A percentile compares a stretch with the other conserved stretches of the same genome.
Conservation (phyloP, 2,888 invertebrate genomes). For the Drosophila lacicola region DNA sequence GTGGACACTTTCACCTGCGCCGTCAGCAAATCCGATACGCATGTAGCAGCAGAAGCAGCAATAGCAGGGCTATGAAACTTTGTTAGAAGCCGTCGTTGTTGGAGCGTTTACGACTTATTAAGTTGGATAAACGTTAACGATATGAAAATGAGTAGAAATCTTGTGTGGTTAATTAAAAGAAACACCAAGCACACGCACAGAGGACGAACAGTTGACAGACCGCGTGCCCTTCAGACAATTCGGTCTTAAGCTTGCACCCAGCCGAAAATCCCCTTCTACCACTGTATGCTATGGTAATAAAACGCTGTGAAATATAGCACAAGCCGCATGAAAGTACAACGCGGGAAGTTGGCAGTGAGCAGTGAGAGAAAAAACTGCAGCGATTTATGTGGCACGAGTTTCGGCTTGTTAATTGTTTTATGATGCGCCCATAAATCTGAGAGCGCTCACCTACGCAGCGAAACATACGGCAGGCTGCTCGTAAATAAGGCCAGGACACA, state of each 20-base stretch:
- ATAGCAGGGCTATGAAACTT: constrained; percentile 56
- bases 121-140: constrained; percentile 82
- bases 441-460: constrained; percentile 37
- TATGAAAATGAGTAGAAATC: constrained; percentile 80
- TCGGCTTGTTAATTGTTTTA: constrained; percentile 81
- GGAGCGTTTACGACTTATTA: constrained; percentile 81
- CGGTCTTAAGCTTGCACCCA: constrained; percentile 15
- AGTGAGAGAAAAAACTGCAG: constrained; percentile 36
- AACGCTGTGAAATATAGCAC: constrained; percentile 77
- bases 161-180: constrained; percentile 81
- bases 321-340: constrained; percentile 35
- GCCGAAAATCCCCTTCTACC: constrained; percentile 26
- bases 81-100: constrained; percentile 59
- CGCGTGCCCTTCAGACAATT: constrained; percentile 26
- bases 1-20: constrained; percentile 63
- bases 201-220: constrained; percentile 30
- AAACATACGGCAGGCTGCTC: constrained; percentile 69
- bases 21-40: constrained; percentile 59
- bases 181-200: constrained; percentile 16
- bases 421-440: constrained; percentile 79
- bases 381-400: constrained; percentile 82
- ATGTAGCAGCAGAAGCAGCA: constrained; percentile 10
- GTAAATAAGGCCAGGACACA: constrained; percentile 67
- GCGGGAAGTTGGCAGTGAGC: constrained; percentile 3
- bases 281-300: constrained; percentile 58